Conservation (phyloP, 2,797 vertebrate genomes). For the Anomalospiza imberbis region DNA sequence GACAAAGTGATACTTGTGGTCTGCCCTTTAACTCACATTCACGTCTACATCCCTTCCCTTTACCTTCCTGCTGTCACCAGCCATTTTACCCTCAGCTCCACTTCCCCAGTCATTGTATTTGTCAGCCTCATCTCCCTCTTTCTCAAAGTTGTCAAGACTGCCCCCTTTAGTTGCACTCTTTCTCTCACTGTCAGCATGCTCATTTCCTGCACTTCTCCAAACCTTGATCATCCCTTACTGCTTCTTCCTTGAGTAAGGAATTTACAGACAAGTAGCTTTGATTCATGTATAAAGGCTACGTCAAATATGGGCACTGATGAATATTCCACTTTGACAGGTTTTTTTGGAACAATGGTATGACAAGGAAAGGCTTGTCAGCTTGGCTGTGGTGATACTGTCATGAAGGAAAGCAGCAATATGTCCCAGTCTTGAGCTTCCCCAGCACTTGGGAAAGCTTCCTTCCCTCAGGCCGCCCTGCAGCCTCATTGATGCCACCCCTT, state of each 20-base stretch:
- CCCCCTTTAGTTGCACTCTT: background rate
- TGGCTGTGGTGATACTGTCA: background rate
- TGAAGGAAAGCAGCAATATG: background rate
- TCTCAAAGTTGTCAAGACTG: background rate
- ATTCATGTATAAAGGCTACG: background rate
- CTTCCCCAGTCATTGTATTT: background rate
- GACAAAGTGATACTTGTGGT: background rate
- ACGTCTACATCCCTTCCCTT: background rate
- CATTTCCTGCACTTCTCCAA: background rate
- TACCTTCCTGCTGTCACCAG: background rate
- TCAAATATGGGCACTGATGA: background rate
- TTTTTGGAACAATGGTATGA: background rate
- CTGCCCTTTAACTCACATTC: background rate
- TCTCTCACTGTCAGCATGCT: background rate
- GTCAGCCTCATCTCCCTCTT: background rate
- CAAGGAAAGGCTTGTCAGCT: background rate
- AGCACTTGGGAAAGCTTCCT: background rate
- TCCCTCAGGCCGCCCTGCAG: background rate
- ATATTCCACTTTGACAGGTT: rapidly evolving
- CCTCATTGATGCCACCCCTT: background rate
- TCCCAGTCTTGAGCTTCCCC: background rate
- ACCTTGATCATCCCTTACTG: background rate
- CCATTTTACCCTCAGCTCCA: background rate
- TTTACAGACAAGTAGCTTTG: background rate
- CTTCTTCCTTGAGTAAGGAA: background rate